A percentile compares a stretch with the other conserved stretches of the same genome.
These are phyloP conservation scores for Philereme vetulata DNA, from an alignment of 2,888 invertebrate genomes.

Conservation along the genomic window DNA sequence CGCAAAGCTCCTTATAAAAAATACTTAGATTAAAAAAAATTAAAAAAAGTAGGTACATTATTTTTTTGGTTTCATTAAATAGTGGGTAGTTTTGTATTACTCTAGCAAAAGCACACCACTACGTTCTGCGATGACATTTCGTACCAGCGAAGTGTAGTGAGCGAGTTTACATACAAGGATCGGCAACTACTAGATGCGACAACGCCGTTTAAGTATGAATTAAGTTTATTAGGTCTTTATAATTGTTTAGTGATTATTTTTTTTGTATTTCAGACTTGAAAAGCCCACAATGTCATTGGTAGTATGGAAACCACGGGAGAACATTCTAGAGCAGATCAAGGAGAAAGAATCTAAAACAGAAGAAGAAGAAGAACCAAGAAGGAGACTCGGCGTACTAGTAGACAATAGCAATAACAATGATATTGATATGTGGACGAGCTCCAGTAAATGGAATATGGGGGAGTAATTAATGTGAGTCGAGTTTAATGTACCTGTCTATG, in stretches of 20 bases:
- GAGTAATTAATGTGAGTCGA: conserved; percentile 3
- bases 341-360: conserved; percentile 53
- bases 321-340: conserved; percentile 63
- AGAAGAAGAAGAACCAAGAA: conserved; percentile 47
- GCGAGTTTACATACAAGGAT: too few species aligned
- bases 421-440: conserved; percentile 67
- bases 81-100: too few species aligned
- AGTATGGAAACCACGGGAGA: conserved; percentile 90
- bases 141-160: too few species aligned
- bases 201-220: too few species aligned
- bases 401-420: conserved; percentile 64
- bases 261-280: conserved; percentile 77
- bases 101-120: too few species aligned
- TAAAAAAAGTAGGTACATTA: too few species aligned
- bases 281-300: conserved; percentile 91
- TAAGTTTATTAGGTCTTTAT: too few species aligned
- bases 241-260: conserved; percentile 3
- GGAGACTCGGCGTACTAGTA: conserved; percentile 65
- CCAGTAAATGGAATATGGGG: conserved; percentile 4
- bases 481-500: background rate
- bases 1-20: too few species aligned
- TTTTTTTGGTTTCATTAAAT: too few species aligned
- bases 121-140: too few species aligned
- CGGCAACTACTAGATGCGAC: too few species aligned
- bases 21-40: too few species aligned